Evolutionary conservation across 2,797 vertebrate genomes (phyloP).

Genomic region (Myotis planiceps): DNA sequence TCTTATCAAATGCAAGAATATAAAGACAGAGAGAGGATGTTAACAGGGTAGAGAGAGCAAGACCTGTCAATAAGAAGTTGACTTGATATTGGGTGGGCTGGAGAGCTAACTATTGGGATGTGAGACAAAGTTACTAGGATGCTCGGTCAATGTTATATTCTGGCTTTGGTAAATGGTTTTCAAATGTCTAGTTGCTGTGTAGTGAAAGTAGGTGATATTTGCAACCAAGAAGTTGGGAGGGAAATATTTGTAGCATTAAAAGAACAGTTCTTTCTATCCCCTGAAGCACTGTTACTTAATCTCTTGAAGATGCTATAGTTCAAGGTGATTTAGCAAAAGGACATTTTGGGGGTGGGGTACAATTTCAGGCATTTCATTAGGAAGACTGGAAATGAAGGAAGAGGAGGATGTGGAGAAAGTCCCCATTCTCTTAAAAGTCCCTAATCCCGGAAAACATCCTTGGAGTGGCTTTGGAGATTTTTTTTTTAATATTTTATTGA

Average conservation of each 20-base stretch:
- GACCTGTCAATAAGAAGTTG: not conserved
- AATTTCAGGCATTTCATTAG: slow-evolving; percentile 2
- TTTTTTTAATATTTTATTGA: too few relatives aligned
- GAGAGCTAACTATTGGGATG: not conserved
- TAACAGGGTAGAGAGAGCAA: not conserved
- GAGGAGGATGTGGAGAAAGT: not conserved
- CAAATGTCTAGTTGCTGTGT: not conserved
- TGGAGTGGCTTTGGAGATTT: not conserved
- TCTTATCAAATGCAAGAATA: not conserved
- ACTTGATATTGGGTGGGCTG: not conserved
- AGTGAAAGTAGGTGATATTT: not conserved
- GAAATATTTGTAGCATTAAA: not conserved
- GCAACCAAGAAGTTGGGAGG: not conserved
- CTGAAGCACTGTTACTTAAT: not conserved
- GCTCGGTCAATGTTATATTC: not conserved
- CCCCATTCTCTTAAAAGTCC: not conserved
- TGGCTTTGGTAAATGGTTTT: not conserved
- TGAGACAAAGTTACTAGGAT: not conserved
- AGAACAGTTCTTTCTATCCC: not conserved
- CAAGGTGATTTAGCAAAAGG: not conserved
- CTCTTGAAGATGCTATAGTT: not conserved
- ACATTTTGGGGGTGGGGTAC: not conserved
- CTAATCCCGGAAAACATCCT: not conserved
- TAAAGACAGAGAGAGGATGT: not conserved
- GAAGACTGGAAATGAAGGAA: not conserved